Conservation (phyloP, 2,113 vertebrate genomes). For the Pelusios castaneus region DNA sequence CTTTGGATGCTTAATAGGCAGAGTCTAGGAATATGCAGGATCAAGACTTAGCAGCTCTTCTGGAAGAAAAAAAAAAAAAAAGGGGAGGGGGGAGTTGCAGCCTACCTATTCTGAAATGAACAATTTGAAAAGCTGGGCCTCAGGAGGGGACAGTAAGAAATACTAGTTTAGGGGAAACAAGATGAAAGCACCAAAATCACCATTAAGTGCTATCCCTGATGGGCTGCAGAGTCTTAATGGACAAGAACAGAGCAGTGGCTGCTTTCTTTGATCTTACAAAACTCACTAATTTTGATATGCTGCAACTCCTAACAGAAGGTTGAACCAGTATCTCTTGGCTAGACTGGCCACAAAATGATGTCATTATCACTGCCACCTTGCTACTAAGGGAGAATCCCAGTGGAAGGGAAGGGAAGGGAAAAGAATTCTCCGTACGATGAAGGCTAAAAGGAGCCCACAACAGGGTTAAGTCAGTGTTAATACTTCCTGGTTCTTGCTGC, state of each 20-base stretch:
- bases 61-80: neutral
- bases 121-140: neutral
- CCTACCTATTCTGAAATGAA: neutral
- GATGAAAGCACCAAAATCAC: neutral
- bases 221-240: neutral
- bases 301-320: neutral
- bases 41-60: neutral
- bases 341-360: neutral
- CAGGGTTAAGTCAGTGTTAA: neutral
- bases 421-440: neutral
- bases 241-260: neutral
- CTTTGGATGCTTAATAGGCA: neutral
- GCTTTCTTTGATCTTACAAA: neutral
- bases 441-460: neutral
- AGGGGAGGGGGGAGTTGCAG: neutral
- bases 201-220: neutral
- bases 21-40: neutral
- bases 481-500: neutral
- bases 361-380: neutral
- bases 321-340: neutral
- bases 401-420: neutral
- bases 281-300: too few relatives aligned
- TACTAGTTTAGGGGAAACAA: neutral
- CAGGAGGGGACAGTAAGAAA: neutral
- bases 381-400: neutral